Evolutionary conservation across 2,888 invertebrate genomes (phyloP), one percentile per base, ranked within the genome.

Genomic region (Caenorhabditis angaria): DNA sequence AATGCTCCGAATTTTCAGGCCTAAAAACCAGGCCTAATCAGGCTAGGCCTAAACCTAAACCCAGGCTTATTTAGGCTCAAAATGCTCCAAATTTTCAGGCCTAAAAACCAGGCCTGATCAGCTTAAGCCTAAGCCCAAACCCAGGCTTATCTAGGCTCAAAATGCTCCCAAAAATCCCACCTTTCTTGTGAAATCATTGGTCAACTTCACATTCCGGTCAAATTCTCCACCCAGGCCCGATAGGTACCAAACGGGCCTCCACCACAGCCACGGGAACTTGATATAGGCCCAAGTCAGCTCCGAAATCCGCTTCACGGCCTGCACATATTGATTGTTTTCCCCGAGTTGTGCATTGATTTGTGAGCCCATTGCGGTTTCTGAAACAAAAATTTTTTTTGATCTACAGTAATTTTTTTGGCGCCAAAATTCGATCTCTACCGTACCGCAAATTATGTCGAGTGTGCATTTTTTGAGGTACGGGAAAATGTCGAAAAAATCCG

Each of bases 191-290:
- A 82, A 82, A 41, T 74, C 77, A 47, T 73, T 77, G 10, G 78
- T 72, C 59, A 76, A 10, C 48, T 70, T 64, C 6, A 80, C 70
- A 59, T 65, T 62, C 25, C 65, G n/a, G 47, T 77, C 65, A 61
- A 76, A 82, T 41, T 69, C 72, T 55, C 63, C 68, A 18, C 78
- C 80, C 61, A 91, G 88, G 3, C 86, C 87, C 0, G 92, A 89
- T 88, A 77, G 90, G 90, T 86, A 91, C 93, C 56, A 73, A n/a
- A 92, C 83, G 1, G 89, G 87, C 47, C 91, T 88, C 12, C 48
- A 27, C 75, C 75, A 75, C 8, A 66, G 51, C 66, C 66, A 74
- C 12, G 92, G 90, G 61, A 82, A 74, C 53, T 73, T 70, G 57
- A 73, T 68, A 60, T 77, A 73, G 6, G 77, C 70, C 78, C 80